These are phyloP conservation scores for Drosophila vallismaia DNA, from an alignment of 2,888 invertebrate genomes.

Conservation along the genomic window DNA sequence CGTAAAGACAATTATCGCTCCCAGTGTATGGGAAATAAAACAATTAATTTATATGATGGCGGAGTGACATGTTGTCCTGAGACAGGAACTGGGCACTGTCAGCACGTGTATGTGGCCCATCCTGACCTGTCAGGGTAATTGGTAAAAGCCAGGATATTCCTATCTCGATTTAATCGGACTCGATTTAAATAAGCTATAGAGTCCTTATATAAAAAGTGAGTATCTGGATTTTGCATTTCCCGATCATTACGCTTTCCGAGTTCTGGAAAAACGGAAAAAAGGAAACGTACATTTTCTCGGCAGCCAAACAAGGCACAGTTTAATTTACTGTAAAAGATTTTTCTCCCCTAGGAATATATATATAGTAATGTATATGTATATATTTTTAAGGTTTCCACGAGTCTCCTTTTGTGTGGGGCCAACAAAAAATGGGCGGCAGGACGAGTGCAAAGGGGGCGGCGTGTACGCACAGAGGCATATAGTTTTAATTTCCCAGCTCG, in stretches of 20 bases:
- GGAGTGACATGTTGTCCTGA: conserved; percentile 9
- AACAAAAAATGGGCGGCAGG: neutral
- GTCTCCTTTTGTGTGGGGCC: conserved; percentile 29
- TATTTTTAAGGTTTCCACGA: conserved; percentile 23
- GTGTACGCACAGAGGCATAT: conserved; percentile 32
- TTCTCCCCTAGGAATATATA: conserved; percentile 28
- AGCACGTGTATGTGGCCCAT: conserved; percentile 21
- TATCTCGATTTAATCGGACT: conserved; percentile 5
- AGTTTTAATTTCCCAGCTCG: conserved; percentile 64
- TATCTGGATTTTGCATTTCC: conserved; percentile 1
- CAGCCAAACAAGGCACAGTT: conserved; percentile 34
- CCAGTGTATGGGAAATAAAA: conserved; percentile 26
- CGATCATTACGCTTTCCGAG: conserved; percentile 8
- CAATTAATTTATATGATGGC: conserved; percentile 35
- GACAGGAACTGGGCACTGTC: conserved; percentile 1
- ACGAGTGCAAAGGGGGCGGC: neutral
- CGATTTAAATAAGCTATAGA: neutral
- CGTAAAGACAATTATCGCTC: conserved; percentile 42
- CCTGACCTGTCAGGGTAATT: conserved; percentile 23
- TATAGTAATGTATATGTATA: neutral
- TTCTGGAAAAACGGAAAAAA: neutral
- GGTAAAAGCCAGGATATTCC: neutral
- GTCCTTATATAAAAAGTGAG: neutral
- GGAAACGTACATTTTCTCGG: conserved; percentile 21
- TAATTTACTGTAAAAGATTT: conserved; percentile 44